Evolutionary conservation across 2,113 vertebrate genomes (phyloP).

Genomic region (Bubo scandiacus): DNA sequence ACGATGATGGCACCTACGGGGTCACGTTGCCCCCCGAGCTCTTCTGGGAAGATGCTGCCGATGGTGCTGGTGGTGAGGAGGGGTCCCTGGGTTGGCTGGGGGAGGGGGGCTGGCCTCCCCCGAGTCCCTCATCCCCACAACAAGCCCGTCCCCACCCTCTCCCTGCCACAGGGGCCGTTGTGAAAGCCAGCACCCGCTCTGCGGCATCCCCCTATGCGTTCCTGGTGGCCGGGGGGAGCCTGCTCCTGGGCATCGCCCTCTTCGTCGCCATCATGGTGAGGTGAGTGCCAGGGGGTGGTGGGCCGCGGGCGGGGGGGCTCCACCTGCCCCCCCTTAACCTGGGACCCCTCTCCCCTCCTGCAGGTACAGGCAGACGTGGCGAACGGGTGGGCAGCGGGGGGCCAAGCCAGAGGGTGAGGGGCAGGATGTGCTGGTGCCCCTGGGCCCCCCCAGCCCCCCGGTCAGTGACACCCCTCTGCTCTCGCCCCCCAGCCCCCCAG

Average conservation of each 20-base stretch:
- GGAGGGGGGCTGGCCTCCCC: background rate
- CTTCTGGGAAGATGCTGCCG: background rate
- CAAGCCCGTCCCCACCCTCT: background rate
- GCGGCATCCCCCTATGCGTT: background rate
- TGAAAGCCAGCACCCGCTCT: background rate
- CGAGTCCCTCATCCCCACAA: rapidly evolving
- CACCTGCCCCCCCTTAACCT: background rate
- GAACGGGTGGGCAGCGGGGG: rapidly evolving
- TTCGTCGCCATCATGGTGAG: conserved; percentile 38
- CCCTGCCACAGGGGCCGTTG: background rate
- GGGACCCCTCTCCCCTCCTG: background rate
- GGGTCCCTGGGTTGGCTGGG: background rate
- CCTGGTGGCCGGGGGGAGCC: conserved; percentile 54
- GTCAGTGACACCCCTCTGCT: background rate
- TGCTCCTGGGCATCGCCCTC: conserved; percentile 49
- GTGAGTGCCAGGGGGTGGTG: background rate
- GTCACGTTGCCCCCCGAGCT: background rate
- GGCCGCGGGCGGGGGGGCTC: background rate
- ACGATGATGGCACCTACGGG: background rate
- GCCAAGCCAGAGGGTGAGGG: background rate
- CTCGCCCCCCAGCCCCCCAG: background rate
- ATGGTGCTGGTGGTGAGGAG: background rate
- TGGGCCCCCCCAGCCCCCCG: background rate
- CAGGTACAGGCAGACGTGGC: conserved; percentile 18
- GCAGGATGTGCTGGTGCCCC: background rate